A percentile compares a stretch with the other conserved stretches of the same genome.
phyloP scores from a whole-genome alignment of 1,140 invertebrate genomes.

The Cydia amplana region DNA sequence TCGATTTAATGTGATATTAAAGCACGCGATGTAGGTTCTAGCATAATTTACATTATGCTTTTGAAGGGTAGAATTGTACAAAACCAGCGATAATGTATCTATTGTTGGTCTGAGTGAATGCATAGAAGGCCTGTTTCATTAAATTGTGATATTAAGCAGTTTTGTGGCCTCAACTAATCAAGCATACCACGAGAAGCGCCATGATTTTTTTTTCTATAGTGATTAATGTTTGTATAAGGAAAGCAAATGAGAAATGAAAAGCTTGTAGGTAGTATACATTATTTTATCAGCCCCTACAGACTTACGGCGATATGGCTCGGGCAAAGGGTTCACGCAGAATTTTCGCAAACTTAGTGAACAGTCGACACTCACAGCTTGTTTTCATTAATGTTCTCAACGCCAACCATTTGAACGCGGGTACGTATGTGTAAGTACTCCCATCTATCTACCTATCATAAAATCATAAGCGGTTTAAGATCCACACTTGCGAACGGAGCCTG shows the following conservation, averaged over 20 bases:
- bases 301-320: too few species aligned
- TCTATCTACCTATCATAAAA: too few species aligned
- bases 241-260: not conserved
- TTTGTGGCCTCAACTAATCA: not conserved
- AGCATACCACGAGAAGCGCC: not conserved
- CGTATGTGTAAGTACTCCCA: too few species aligned
- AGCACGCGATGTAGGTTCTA: not conserved
- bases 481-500: too few species aligned
- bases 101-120: not conserved
- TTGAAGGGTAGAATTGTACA: not conserved
- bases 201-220: not conserved
- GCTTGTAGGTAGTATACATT: conserved; percentile 5
- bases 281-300: not conserved
- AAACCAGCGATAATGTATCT: not conserved
- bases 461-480: too few species aligned
- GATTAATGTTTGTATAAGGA: not conserved
- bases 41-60: not conserved
- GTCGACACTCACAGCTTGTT: too few species aligned
- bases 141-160: conserved; percentile 2
- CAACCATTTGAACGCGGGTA: too few species aligned
- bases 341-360: too few species aligned
- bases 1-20: conserved; percentile 9
- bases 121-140: conserved; percentile 6
- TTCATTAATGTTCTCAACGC: too few species aligned
- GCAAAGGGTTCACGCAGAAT: too few species aligned